These are phyloP conservation scores for Plectropomus leopardus DNA, from an alignment of 2,113 vertebrate genomes.

Conservation along the genomic window DNA sequence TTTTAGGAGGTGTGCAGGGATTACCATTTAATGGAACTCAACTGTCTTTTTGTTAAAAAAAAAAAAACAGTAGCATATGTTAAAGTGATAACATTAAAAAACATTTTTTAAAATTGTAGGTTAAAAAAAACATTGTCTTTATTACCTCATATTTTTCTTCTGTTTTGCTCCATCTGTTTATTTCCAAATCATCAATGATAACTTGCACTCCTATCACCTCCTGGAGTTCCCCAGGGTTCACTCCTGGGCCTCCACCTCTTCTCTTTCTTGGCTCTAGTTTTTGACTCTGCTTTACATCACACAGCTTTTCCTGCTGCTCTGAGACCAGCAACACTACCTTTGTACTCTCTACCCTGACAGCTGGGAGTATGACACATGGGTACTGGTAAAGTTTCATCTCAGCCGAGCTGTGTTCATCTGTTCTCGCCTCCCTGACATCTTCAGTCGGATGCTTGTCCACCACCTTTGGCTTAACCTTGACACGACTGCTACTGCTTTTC, in stretches of 20 bases:
- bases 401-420: slow-evolving; percentile 28
- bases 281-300: slow-evolving; percentile 25
- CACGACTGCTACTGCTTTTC: slow-evolving; percentile 28
- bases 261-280: slow-evolving; percentile 20
- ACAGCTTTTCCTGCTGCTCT: slow-evolving; percentile 20
- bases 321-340: slow-evolving; percentile 14
- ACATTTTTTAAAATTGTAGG: too few species aligned
- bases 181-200: not conserved
- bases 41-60: not conserved
- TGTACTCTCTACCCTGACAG: slow-evolving; percentile 14
- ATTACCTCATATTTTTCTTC: not conserved
- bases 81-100: not conserved
- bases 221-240: slow-evolving; percentile 42
- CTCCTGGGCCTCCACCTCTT: slow-evolving; percentile 7
- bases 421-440: slow-evolving; percentile 37
- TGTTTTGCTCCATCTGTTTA: not conserved
- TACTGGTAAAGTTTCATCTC: slow-evolving; percentile 48
- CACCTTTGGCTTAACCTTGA: slow-evolving; percentile 37
- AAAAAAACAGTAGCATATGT: not conserved
- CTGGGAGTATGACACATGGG: slow-evolving; percentile 34
- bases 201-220: not conserved
- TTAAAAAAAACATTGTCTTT: not conserved
- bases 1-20: not conserved
- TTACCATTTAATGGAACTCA: not conserved
- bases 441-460: slow-evolving; percentile 38